A percentile compares a stretch with the other conserved stretches of the same genome.
Evolutionary conservation across 2,888 invertebrate species (phyloP).

Genomic region (Cryptus armator): DNA sequence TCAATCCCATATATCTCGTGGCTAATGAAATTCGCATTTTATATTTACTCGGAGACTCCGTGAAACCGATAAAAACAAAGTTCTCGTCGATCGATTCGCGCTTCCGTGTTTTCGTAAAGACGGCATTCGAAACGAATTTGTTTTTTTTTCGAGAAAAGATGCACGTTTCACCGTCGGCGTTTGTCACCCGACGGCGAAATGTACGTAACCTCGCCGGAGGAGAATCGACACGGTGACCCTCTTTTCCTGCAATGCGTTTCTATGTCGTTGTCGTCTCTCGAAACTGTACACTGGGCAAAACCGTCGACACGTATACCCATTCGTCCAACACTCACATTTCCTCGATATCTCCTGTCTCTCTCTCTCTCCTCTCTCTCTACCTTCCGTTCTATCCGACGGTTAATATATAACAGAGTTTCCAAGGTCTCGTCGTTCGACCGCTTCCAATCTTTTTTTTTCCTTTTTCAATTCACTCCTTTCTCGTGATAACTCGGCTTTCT

Average conservation of each 20-base stretch:
- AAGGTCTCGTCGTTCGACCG: conserved; percentile 9
- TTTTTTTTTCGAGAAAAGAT: too few relatives aligned
- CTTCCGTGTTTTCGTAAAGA: too few relatives aligned
- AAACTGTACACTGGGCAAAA: conserved; percentile 28
- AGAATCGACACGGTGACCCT: conserved; percentile 44
- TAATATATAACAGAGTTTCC: background rate
- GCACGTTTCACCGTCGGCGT: too few relatives aligned
- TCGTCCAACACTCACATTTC: conserved; percentile 14
- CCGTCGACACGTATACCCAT: conserved; percentile 17
- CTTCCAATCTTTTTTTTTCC: background rate
- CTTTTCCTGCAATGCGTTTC: conserved; percentile 27
- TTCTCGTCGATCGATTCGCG: too few relatives aligned
- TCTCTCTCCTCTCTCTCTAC: conserved; percentile 16
- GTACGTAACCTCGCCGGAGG: conserved; percentile 17
- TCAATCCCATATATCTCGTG: too few relatives aligned
- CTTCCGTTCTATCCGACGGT: background rate
- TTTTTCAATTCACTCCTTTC: background rate
- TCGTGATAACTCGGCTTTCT: conserved; percentile 9
- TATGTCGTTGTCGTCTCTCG: background rate
- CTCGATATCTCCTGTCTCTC: conserved; percentile 15
- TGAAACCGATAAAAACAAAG: too few relatives aligned
- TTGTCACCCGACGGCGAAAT: too few relatives aligned
- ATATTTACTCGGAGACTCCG: too few relatives aligned
- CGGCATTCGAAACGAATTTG: too few relatives aligned
- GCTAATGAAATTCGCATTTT: too few relatives aligned